Evolutionary conservation across 92 coral and sea anemone genomes (phyloP), one percentile per base, ranked within the genome.

Genomic region (Metridium senile): DNA sequence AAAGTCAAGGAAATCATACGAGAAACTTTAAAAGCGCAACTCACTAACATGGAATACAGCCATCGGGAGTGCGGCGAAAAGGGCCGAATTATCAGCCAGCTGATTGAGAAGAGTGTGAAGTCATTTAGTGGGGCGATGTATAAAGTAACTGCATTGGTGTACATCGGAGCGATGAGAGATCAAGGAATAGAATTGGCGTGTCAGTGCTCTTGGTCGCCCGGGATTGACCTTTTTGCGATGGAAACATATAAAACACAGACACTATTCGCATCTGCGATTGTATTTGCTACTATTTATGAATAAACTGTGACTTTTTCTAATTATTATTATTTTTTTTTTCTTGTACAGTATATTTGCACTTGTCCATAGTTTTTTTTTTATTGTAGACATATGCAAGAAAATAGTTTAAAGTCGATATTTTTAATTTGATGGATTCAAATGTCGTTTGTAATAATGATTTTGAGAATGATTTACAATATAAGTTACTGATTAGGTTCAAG

Each of bases 131-230:
- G 53, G 26, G 26, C 52, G 11, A 77, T 75, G 22, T 84, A 81
- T 79, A 90, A 86, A 76, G 77, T 90, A 11, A 75, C 83, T 32
- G 87, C 79, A 9, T 47, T 87, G 26, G 89, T 90, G 27, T 82
- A 75, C 34, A 87, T 90, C 18, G 95, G 95, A 10, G 95, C 95
- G 26, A 72, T 87, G 6, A 88, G 91, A 25, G 91, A 87, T 57
- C 78, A 87, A 22, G 95, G 95, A 1, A 77, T 88, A 4, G 85
- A 84, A 43, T 51, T 90, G 23, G 91, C 91, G 1, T 83, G 81
- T 21, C 95, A 90, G 76, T 86, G 86, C 31, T 20, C 59, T 13
- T 87, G 88, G 82, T 74, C 81, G 17, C 91, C 91, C 13, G 74
- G 70, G 43, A 72, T 70, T 27, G 95, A 90, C 66, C 75, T 74